Conservation (phyloP, 2,888 invertebrate genomes). For the Caenorhabditis sulstoni region DNA sequence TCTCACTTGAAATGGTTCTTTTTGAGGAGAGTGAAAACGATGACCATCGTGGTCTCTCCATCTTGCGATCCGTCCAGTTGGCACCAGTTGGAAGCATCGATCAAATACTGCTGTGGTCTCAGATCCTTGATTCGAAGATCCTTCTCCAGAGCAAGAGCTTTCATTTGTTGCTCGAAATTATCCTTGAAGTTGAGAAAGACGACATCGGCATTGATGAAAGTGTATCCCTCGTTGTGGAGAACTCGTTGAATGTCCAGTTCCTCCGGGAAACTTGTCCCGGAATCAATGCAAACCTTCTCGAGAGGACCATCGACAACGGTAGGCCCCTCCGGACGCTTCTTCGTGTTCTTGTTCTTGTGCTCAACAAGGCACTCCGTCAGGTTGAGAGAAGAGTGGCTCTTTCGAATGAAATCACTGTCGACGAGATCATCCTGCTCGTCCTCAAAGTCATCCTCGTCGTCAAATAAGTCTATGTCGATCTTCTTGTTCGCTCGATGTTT, state of each 20-base stretch:
- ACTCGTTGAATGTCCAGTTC: constrained; percentile 21
- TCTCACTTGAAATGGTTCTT: constrained; percentile 33
- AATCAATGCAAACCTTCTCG: background rate
- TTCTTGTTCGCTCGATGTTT: constrained; percentile 19
- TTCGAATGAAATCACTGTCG: no score
- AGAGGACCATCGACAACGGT: constrained; percentile 3
- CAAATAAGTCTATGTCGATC: constrained; percentile 19
- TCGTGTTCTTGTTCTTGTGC: constrained; percentile 2
- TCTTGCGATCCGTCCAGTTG: background rate
- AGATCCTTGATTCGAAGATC: constrained; percentile 35
- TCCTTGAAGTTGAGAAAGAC: constrained; percentile 24
- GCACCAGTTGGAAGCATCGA: constrained; percentile 24
- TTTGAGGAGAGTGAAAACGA: constrained; percentile 38
- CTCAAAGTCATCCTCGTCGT: constrained; percentile 16
- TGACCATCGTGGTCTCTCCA: constrained; percentile 35
- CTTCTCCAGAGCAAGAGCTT: constrained; percentile 8
- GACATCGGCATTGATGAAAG: constrained; percentile 21
- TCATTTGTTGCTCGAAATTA: constrained; percentile 22
- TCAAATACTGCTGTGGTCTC: constrained; percentile 17
- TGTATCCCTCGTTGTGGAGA: constrained; percentile 22
- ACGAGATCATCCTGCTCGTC: constrained; percentile 6
- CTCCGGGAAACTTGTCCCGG: background rate
- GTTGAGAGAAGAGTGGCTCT: background rate
- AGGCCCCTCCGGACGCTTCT: constrained; percentile 3
- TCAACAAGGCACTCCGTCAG: constrained; percentile 9